Percentiles rank a stretch among this genome's conserved stretches.
Evolutionary conservation across 2,888 invertebrate genomes (phyloP).

Genomic region (Caenorhabditis sp.): DNA sequence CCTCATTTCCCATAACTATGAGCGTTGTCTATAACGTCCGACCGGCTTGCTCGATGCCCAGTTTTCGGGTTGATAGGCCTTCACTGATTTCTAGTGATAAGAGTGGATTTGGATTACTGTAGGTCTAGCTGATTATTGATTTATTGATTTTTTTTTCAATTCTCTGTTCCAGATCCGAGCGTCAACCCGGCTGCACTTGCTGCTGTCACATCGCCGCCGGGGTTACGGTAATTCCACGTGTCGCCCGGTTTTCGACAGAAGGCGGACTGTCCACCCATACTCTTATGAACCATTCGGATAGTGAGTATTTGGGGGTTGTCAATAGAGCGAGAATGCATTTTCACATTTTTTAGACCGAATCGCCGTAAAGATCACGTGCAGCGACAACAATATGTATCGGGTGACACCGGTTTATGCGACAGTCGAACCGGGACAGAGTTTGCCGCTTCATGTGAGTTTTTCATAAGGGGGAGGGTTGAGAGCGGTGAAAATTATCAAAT

Average conservation of each 20-base stretch:
- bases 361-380: slow-evolving; percentile 81
- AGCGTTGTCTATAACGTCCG: slow-evolving; percentile 21
- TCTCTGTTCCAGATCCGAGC: slow-evolving; percentile 54
- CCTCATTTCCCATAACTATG: slow-evolving; percentile 3
- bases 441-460: slow-evolving; percentile 75
- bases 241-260: slow-evolving; percentile 64
- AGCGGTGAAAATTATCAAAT: no score
- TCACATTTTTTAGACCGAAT: slow-evolving; percentile 64
- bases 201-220: slow-evolving; percentile 71
- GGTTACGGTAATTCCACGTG: slow-evolving; percentile 66
- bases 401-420: slow-evolving; percentile 80
- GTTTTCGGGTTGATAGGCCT: slow-evolving; percentile 40
- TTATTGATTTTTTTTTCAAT: background rate
- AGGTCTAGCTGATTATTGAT: background rate
- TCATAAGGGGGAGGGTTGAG: background rate
- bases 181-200: slow-evolving; percentile 69
- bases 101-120: background rate
- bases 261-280: slow-evolving; percentile 70
- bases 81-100: no score
- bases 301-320: slow-evolving; percentile 23
- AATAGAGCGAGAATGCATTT: background rate
- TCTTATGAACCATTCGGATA: slow-evolving; percentile 68
- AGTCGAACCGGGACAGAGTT: slow-evolving; percentile 77
- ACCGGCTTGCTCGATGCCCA: slow-evolving; percentile 34
- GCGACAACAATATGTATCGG: slow-evolving; percentile 79